Percentiles rank a stretch among this genome's conserved stretches.
Conservation (phyloP, 92 coral and sea anemone genomes). For the Epizoanthus scotinus region DNA sequence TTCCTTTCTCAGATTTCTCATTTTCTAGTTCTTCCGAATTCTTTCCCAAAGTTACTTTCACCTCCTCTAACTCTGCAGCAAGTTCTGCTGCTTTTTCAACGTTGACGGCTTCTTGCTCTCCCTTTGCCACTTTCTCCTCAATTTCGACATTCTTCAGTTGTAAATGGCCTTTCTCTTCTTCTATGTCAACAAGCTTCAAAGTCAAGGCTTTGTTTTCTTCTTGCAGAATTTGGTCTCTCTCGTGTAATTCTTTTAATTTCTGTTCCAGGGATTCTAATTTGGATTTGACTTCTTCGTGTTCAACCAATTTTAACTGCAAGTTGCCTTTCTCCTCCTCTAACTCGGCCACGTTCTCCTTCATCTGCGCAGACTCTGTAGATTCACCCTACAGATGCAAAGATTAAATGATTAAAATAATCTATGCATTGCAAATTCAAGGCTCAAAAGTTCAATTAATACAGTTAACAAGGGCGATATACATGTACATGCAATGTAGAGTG, state of each 20-base stretch:
- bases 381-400: slow-evolving; percentile 29
- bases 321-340: slow-evolving; percentile 55
- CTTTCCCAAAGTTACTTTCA: slow-evolving; percentile 6
- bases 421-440: too few species aligned
- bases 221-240: slow-evolving; percentile 58
- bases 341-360: slow-evolving; percentile 46
- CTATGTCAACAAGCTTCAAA: slow-evolving; percentile 60
- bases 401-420: neutral
- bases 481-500: too few species aligned
- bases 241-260: slow-evolving; percentile 50
- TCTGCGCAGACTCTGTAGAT: slow-evolving; percentile 32
- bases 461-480: too few species aligned
- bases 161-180: slow-evolving; percentile 68
- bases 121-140: slow-evolving; percentile 54
- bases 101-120: slow-evolving; percentile 39
- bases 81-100: slow-evolving; percentile 35
- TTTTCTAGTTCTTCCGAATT: slow-evolving; percentile 17
- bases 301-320: slow-evolving; percentile 41
- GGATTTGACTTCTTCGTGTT: slow-evolving; percentile 28
- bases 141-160: slow-evolving; percentile 59
- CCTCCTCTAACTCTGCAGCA: slow-evolving; percentile 10
- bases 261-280: slow-evolving; percentile 14
- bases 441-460: too few species aligned
- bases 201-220: slow-evolving; percentile 66
- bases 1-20: slow-evolving; percentile 32